Conservation (phyloP, 1,140 invertebrate species). For the Drosophila rhopaloa region DNA sequence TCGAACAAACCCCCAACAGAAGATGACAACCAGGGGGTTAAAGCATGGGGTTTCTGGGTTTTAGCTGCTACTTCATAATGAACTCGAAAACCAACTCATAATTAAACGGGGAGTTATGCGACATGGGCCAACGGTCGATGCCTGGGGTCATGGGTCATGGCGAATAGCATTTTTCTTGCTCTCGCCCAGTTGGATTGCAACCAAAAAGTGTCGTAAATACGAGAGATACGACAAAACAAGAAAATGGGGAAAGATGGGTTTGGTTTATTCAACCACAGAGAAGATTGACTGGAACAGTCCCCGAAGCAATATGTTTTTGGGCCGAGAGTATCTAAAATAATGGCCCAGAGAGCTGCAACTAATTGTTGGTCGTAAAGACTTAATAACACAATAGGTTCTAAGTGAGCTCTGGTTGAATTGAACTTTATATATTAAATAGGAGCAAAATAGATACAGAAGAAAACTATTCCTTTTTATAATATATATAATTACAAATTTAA, state of each 20-base stretch:
- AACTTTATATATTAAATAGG: not conserved
- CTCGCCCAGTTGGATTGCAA: constrained; percentile 32
- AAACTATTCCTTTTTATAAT: too few species aligned
- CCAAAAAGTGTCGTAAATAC: constrained; percentile 43
- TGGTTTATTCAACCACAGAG: constrained; percentile 44
- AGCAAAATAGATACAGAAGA: too few species aligned
- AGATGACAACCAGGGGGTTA: constrained; percentile 11
- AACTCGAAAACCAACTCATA: constrained; percentile 79
- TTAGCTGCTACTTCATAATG: constrained; percentile 61
- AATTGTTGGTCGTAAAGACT: constrained; percentile 12
- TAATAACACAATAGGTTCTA: not conserved
- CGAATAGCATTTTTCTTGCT: constrained; percentile 45
- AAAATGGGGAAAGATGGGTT: constrained; percentile 39
- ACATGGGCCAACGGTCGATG: constrained; percentile 58
- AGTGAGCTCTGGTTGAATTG: not conserved
- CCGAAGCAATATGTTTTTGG: constrained; percentile 45
- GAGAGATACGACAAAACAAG: constrained; percentile 16
- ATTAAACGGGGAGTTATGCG: constrained; percentile 81
- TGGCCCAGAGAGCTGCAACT: constrained; percentile 26
- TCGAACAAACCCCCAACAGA: constrained; percentile 34
- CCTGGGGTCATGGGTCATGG: constrained; percentile 32
- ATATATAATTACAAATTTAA: too few species aligned
- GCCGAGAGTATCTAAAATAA: constrained; percentile 15
- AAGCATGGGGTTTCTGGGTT: not conserved
- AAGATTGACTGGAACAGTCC: constrained; percentile 46